Evolutionary conservation across 1,140 invertebrate genomes (phyloP).

Genomic region (Diuraphis noxia): DNA sequence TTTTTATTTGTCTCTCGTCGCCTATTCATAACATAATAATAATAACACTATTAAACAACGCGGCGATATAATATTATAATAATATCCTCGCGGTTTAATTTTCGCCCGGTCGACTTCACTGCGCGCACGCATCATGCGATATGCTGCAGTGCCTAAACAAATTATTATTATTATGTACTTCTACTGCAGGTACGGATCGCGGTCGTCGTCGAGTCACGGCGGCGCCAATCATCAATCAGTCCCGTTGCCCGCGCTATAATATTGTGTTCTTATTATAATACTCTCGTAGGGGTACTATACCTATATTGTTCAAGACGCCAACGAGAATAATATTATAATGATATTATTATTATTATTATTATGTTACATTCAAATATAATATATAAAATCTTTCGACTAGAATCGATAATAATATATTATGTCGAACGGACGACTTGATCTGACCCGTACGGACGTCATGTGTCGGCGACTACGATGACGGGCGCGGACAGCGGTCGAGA

Average conservation of each 20-base stretch:
- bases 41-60: neutral
- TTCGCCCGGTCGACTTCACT: neutral
- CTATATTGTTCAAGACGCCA: neutral
- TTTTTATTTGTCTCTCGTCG: slow-evolving; percentile 38
- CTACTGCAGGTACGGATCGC: neutral
- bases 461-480: neutral
- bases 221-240: slow-evolving; percentile 19
- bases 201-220: neutral
- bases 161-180: too few relatives aligned
- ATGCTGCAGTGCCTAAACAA: neutral
- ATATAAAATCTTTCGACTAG: neutral
- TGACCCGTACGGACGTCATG: neutral
- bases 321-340: neutral
- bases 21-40: slow-evolving; percentile 38
- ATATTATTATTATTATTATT: neutral
- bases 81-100: slow-evolving; percentile 21
- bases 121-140: neutral
- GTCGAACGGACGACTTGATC: neutral
- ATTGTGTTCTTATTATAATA: neutral
- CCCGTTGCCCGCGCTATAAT: neutral
- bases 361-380: too few relatives aligned
- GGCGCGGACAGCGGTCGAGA: neutral
- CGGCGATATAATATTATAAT: neutral
- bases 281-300: neutral
- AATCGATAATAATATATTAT: neutral